Conservation (phyloP, 2,888 invertebrate species). For the Perizoma affinitatum region DNA sequence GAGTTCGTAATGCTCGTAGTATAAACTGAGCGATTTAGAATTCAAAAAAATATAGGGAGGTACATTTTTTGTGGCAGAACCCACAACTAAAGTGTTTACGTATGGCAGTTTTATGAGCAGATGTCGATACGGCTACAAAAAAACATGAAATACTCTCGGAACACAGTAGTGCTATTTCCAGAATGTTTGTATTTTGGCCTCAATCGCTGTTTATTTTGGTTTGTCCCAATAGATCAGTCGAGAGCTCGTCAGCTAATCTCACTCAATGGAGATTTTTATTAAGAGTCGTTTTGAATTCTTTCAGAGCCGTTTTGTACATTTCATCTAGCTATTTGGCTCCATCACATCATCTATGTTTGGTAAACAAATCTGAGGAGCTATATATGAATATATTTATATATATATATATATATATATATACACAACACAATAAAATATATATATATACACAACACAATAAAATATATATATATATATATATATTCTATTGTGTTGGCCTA, state of each 20-base stretch:
- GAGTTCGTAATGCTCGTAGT: too few relatives aligned
- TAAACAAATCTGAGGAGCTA: slow-evolving; percentile 1
- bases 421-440: too few relatives aligned
- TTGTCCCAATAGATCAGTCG: slow-evolving; percentile 17
- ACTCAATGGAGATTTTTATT: slow-evolving; percentile 33
- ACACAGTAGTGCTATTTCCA: slow-evolving; percentile 30
- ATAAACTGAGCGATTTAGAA: too few relatives aligned
- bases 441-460: too few relatives aligned
- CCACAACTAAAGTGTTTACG: slow-evolving; percentile 55
- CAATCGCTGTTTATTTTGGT: slow-evolving; percentile 17
- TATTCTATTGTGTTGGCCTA: too few relatives aligned
- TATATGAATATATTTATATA: too few relatives aligned
- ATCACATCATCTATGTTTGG: too few relatives aligned
- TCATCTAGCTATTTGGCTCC: slow-evolving; percentile 5
- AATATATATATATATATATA: too few relatives aligned
- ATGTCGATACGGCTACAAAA: slow-evolving; percentile 55
- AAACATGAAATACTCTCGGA: slow-evolving; percentile 14
- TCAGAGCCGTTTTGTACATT: slow-evolving; percentile 20
- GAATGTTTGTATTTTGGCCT: slow-evolving; percentile 31
- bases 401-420: too few relatives aligned
- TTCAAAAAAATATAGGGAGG: too few relatives aligned
- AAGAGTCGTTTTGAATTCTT: slow-evolving; percentile 30
- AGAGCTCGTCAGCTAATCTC: slow-evolving; percentile 25
- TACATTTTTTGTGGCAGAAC: slow-evolving; percentile 15
- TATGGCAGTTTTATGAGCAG: slow-evolving; percentile 56